Conservation (phyloP, 1,140 invertebrate genomes). For the Bombus picipes region DNA sequence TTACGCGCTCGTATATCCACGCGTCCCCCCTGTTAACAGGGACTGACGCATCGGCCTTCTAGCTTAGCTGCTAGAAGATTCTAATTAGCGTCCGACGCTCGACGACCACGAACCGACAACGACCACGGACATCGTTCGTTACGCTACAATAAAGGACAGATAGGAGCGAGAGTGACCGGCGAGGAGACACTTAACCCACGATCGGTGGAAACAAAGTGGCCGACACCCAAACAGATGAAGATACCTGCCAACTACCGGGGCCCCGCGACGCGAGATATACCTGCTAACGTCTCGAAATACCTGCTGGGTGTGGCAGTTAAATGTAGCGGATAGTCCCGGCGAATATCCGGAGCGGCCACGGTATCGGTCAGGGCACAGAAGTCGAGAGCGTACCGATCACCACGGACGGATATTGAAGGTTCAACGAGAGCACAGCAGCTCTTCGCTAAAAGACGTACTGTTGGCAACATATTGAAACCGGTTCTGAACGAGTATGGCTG, state of each 20-base stretch:
- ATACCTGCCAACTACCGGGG: slow-evolving; percentile 45
- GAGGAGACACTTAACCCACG: not conserved
- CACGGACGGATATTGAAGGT: slow-evolving; percentile 53
- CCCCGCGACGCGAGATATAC: slow-evolving; percentile 20
- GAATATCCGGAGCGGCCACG: not conserved
- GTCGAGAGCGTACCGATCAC: slow-evolving; percentile 34
- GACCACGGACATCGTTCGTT: not conserved
- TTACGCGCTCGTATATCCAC: slow-evolving; percentile 3
- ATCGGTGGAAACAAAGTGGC: slow-evolving; percentile 33
- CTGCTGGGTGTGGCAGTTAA: slow-evolving; percentile 53
- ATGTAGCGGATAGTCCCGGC: slow-evolving; percentile 7
- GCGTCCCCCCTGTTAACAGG: not conserved
- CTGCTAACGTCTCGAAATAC: slow-evolving; percentile 51
- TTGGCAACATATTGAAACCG: slow-evolving; percentile 73
- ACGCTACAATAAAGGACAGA: slow-evolving; percentile 16
- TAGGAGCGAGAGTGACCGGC: not conserved
- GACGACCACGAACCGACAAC: not conserved
- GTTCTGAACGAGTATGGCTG: slow-evolving; percentile 75
- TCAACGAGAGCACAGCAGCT: slow-evolving; percentile 53
- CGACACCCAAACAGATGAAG: slow-evolving; percentile 35
- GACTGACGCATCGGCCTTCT: not conserved
- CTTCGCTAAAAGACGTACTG: slow-evolving; percentile 65
- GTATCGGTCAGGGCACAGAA: slow-evolving; percentile 10
- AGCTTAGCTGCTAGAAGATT: not conserved
- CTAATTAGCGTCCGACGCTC: slow-evolving; percentile 24